phyloP scores from a whole-genome alignment of 2,797 vertebrate species.

The Sebastes wilsoni region DNA sequence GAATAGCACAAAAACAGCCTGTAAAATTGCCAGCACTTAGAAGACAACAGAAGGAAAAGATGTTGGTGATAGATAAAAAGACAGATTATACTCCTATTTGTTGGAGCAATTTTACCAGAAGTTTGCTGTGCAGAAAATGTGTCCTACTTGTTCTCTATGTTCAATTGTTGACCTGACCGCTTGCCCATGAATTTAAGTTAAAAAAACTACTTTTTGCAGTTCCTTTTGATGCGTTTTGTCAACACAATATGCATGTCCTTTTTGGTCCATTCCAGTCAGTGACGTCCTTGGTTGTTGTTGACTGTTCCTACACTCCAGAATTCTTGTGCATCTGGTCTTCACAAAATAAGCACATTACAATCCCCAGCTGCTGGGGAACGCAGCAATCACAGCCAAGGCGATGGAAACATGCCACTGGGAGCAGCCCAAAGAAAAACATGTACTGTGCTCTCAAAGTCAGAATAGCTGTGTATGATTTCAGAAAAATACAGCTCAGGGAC shows the following conservation, averaged over 20 bases:
- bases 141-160: background rate
- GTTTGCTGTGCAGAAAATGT: background rate
- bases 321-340: conserved; percentile 27
- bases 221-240: background rate
- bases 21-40: conserved; percentile 18
- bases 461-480: conserved; percentile 44
- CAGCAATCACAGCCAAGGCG: conserved; percentile 28
- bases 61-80: conserved; percentile 14
- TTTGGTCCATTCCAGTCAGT: conserved; percentile 19
- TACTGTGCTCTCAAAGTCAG: conserved; percentile 35
- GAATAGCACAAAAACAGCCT: conserved; percentile 3
- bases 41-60: background rate
- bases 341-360: conserved; percentile 51
- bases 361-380: conserved; percentile 24
- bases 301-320: conserved; percentile 7
- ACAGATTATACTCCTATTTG: background rate
- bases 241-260: conserved; percentile 17
- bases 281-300: conserved; percentile 26
- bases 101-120: background rate
- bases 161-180: background rate
- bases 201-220: conserved; percentile 14
- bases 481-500: conserved; percentile 50
- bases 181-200: conserved; percentile 24
- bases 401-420: conserved; percentile 46
- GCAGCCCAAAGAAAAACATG: conserved; percentile 24